Evolutionary conservation across 64 coral and sea anemone genomes (phyloP).

Genomic region (Astreopora myriophthalma): DNA sequence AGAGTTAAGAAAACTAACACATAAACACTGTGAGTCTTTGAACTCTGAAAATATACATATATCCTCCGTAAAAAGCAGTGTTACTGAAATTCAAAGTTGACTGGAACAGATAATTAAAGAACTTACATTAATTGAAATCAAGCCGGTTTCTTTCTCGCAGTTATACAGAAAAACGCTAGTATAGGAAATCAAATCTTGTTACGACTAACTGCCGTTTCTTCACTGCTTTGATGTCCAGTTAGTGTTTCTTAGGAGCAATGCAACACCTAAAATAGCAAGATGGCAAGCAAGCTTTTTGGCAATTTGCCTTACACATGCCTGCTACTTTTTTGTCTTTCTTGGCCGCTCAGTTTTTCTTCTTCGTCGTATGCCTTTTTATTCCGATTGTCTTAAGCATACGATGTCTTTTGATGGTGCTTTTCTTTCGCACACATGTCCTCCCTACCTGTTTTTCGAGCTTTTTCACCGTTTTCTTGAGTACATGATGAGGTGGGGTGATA

Average conservation of each 20-base stretch:
- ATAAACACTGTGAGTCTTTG: no score
- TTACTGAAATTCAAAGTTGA: no score
- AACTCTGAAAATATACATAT: no score
- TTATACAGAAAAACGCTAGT: no score
- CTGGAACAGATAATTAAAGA: no score
- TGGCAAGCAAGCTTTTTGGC: constrained; percentile 28
- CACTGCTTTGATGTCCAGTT: background rate
- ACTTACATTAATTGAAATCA: no score
- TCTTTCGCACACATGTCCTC: background rate
- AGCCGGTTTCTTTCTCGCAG: no score
- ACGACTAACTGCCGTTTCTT: background rate
- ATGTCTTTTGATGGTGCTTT: background rate
- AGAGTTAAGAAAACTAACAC: no score
- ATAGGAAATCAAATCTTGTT: background rate
- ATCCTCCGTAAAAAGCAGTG: no score
- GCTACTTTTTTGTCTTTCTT: constrained; percentile 10
- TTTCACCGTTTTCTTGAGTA: constrained; percentile 1
- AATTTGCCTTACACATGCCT: constrained; percentile 8
- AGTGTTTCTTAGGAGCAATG: constrained; percentile 16
- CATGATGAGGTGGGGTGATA: constrained; percentile 7
- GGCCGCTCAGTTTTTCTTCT: background rate
- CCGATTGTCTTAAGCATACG: background rate
- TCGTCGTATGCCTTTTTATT: background rate
- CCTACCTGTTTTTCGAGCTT: constrained; percentile 16
- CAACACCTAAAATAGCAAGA: constrained; percentile 64